Base-by-base conservation (phyloP, 2,113 vertebrate genomes). In the Calidris pugnax region DNA sequence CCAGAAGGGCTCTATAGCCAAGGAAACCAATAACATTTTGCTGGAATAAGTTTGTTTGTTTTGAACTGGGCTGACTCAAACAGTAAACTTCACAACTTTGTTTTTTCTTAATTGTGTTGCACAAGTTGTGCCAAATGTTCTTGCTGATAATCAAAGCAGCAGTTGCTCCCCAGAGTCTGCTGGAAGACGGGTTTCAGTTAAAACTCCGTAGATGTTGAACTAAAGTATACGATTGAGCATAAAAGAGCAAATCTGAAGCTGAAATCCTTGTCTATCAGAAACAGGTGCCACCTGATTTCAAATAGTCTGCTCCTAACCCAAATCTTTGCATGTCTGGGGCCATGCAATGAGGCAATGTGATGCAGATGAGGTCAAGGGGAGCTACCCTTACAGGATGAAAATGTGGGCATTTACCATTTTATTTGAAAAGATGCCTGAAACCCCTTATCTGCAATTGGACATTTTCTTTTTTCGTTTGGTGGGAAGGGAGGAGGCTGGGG, bases 21-120 rank as follows among this genome's bases (percentile, higher is more conserved):
- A 97, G 89, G 92, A 96, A 97, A 95, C 91, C 80, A 92, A 89
- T 91, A 95, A 96, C 80, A 95, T 95, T 96, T 92, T 92, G 69
- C 57, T 95, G 91, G 87, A 93, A 83, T 66, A 73, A 85, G 81
- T 89, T 96, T 95, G 57, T 87, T 96, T 97, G 89, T 85, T 96
- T 96, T 95, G 94, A 96, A 83, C 50, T 33, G 45, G n/a, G 41
- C 87, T 96, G 93, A 94, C 50, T 92, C 80, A 79, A 95, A 89
- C 91, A 85, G 86, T 91, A 96, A 96, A 92, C 80, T 91, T 96
- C 94, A 95, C 84, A 97, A 89, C 55, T 96, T 92, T 87, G 66
- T 78, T 93, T 95, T 93, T 78, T 64, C 90, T 93, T 95, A 93
- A 87, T 95, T 97, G 59, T 55, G 21, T 95, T 84, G 81, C 51